Evolutionary conservation across 2,888 invertebrate genomes (phyloP).

Genomic region (Pseudoips prasinana): DNA sequence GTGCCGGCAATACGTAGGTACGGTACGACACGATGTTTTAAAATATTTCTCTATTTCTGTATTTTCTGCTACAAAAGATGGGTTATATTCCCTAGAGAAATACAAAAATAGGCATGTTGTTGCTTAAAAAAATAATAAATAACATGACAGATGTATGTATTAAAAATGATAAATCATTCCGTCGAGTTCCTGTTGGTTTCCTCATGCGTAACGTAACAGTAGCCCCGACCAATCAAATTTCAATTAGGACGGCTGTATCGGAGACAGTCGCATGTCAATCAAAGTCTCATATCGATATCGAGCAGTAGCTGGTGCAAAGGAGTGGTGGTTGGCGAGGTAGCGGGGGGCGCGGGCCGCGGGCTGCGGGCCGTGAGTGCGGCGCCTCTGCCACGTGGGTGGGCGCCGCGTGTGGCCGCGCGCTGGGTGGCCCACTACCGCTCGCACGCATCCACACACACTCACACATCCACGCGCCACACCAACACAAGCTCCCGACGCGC

Average conservation of each 20-base stretch:
- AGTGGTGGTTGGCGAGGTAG: conserved; percentile 31
- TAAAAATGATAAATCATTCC: conserved; percentile 13
- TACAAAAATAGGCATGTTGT: too few species aligned
- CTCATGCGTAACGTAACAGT: conserved; percentile 23
- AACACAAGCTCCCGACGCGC: conserved; percentile 66
- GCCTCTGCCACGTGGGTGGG: conserved; percentile 78
- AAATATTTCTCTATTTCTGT: too few species aligned
- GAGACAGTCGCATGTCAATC: conserved; percentile 63
- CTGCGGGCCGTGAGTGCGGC: conserved; percentile 64
- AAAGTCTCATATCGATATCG: conserved; percentile 34
- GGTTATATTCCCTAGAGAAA: too few species aligned
- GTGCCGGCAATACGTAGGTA: too few species aligned
- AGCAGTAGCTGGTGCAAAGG: conserved; percentile 30
- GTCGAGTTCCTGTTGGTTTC: conserved; percentile 15
- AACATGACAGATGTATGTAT: conserved; percentile 6
- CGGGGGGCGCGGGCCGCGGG: conserved; percentile 13
- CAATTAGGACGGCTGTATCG: conserved; percentile 43
- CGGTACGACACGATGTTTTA: too few species aligned
- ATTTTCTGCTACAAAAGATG: too few species aligned
- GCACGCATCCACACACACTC: conserved; percentile 67
- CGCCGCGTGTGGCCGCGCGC: conserved; percentile 78
- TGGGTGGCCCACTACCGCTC: conserved; percentile 75
- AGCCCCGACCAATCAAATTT: conserved; percentile 42
- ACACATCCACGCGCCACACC: conserved; percentile 54
- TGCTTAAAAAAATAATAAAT: conserved; percentile 5